These are phyloP conservation scores for Eptesicus fuscus DNA, from an alignment of 2,113 vertebrate genomes.

Conservation along the genomic window DNA sequence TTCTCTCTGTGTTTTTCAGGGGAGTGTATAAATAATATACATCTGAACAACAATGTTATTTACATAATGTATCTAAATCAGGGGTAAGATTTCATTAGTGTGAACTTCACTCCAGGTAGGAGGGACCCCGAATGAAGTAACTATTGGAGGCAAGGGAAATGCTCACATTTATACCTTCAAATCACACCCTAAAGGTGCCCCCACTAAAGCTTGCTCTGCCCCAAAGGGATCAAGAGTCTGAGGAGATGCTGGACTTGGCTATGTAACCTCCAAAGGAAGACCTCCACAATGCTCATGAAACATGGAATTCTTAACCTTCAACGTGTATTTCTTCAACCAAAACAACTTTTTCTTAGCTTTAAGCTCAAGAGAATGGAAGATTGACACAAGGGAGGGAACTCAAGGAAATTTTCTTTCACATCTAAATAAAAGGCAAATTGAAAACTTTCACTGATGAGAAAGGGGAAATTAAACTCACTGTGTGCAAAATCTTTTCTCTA, in stretches of 20 bases:
- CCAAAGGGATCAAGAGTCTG: neutral
- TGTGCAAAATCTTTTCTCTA: neutral
- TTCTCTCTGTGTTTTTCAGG: neutral
- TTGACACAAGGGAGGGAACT: neutral
- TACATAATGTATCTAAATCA: neutral
- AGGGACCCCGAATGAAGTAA: neutral
- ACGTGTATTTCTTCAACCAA: neutral
- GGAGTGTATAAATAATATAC: neutral
- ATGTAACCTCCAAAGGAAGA: neutral
- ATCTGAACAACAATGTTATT: neutral
- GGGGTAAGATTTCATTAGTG: neutral
- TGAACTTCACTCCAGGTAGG: neutral
- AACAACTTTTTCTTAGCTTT: neutral
- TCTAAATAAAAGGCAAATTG: neutral
- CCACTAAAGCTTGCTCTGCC: neutral
- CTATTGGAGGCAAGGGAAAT: neutral
- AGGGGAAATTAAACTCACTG: neutral
- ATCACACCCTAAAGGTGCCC: neutral
- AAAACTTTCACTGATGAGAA: neutral
- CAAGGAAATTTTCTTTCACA: neutral
- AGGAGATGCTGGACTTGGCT: neutral
- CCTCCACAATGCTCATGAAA: neutral
- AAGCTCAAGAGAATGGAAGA: neutral
- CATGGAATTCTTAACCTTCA: neutral
- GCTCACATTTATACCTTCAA: neutral